A percentile compares a stretch with the other conserved stretches of the same genome.
Evolutionary conservation across 2,113 vertebrate genomes (phyloP).

Genomic region (pig (Sus scrofa)): DNA sequence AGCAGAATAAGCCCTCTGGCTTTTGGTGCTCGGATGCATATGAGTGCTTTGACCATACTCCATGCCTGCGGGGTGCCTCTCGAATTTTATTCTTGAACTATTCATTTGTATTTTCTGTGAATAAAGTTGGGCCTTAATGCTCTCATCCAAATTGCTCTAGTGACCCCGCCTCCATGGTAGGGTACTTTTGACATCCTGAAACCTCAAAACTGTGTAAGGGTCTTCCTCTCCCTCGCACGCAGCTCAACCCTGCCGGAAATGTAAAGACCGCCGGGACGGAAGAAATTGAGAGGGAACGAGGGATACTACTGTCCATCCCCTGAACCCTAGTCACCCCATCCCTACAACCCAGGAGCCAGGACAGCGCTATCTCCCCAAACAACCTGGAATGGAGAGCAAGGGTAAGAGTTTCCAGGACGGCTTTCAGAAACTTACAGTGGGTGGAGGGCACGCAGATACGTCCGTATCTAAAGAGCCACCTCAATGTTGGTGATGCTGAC

Average conservation of each 20-base stretch:
- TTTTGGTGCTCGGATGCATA: neutral
- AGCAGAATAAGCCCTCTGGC: neutral
- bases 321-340: neutral
- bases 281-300: neutral
- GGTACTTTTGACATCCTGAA: neutral
- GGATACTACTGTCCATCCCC: neutral
- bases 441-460: neutral
- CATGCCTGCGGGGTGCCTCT: neutral
- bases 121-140: neutral
- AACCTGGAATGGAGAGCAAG: neutral
- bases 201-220: neutral
- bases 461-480: neutral
- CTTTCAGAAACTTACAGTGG: neutral
- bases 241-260: neutral
- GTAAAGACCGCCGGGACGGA: neutral
- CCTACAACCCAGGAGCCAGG: neutral
- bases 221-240: neutral
- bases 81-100: neutral
- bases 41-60: neutral
- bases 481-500: neutral
- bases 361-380: neutral
- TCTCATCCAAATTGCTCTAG: neutral
- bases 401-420: neutral
- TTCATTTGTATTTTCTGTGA: neutral
- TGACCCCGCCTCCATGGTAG: neutral